Evolutionary conservation across 2,113 vertebrate genomes (phyloP), one percentile per base, ranked within the genome.

Genomic region (Pseudonaja textilis): DNA sequence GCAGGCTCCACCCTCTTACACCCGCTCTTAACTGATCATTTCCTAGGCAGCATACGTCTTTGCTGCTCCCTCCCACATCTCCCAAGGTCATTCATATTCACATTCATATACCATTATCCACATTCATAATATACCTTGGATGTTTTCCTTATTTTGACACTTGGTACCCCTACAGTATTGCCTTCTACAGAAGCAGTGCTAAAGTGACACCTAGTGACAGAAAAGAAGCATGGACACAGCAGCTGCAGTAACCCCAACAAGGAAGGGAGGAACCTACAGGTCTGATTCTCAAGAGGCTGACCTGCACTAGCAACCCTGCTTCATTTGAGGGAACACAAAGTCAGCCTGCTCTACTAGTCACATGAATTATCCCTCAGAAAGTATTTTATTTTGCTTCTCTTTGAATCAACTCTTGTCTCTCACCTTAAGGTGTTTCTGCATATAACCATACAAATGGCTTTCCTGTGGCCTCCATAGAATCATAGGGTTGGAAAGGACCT

Each of bases 181-280:
- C 88, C 88, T 45, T 39, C 59, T n/a, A 52, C 5, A 88, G 42
- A 88, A 29, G 85, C 47, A 50, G 29, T 85, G 42, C 22, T 50
- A 86, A 61, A 90, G 74, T 61, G 69, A 93, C 42, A 93, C 74
- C 92, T 93, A 61, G 42, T 93, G 92, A 90, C n/a, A 93, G 55
- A 90, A 85, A 90, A 86, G 42, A 59, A 61, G 92, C 11, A 90
- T 93, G 52, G 54, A 34, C 42, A 85, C 7, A 56, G 29, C 14
- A 57, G 10, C 3, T 50, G n/a, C 55, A 61, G 16, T 4, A 12
- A 90, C 8, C 8, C 55, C 89, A 90, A 89, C 1, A 1, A 9
- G 16, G 69, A 22, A 11, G 14, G 20, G 10, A 5, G 42, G n/a
- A 81, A 47, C n/a, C 7, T 1, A 55, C 25, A 56, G 42, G 23